These are phyloP conservation scores for Megaleporinus macrocephalus DNA, from an alignment of 2,113 vertebrate genomes.

Conservation along the genomic window DNA sequence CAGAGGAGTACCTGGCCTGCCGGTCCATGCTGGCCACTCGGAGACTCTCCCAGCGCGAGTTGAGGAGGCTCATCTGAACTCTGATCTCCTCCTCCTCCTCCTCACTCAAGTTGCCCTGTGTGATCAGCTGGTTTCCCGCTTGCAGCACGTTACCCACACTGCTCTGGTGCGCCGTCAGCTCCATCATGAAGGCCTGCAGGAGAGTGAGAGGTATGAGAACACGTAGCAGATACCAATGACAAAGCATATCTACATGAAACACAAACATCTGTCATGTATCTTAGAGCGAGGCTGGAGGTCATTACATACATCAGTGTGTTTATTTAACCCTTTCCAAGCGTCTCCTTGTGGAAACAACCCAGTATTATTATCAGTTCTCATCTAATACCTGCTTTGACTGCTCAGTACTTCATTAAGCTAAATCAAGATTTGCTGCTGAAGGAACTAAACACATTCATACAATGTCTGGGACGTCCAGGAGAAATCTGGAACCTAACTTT, in stretches of 20 bases:
- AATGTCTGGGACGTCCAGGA: no score
- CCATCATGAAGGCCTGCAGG: constrained; percentile 93
- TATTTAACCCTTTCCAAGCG: no score
- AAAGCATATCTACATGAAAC: neutral
- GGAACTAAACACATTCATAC: no score
- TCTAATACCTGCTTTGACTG: no score
- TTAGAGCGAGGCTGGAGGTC: no score
- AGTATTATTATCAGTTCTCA: no score
- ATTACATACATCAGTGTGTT: no score
- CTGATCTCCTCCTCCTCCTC: constrained; percentile 96
- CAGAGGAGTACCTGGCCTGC: constrained; percentile 84
- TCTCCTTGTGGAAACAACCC: no score
- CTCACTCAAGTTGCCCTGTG: constrained; percentile 87
- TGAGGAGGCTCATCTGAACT: constrained; percentile 95
- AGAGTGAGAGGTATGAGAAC: neutral
- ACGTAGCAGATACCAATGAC: neutral
- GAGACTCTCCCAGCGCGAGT: constrained; percentile 93
- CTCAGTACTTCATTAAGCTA: no score
- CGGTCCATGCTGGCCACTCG: constrained; percentile 96
- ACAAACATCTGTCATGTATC: no score
- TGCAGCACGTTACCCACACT: constrained; percentile 94
- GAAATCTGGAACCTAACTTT: no score
- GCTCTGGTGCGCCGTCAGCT: constrained; percentile 95
- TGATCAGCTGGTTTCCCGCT: constrained; percentile 92
- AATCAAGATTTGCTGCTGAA: no score